Conservation (phyloP, 2,797 vertebrate genomes). For the Notamacropus eugenii region DNA sequence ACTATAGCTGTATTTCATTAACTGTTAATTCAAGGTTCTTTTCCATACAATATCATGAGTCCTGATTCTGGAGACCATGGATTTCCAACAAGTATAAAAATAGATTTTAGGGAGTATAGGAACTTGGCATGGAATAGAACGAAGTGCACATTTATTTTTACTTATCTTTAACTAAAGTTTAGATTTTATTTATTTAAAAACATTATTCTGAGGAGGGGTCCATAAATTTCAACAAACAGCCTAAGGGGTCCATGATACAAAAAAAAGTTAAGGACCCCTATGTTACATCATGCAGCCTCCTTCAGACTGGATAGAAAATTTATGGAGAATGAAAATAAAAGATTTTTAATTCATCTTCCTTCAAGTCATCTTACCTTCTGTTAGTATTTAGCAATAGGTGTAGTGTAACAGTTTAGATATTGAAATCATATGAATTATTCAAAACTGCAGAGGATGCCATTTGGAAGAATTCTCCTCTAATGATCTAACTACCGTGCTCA, state of each 20-base stretch:
- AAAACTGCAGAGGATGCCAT: neutral
- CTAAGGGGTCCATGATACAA: neutral
- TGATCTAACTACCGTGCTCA: neutral
- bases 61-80: neutral
- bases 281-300: neutral
- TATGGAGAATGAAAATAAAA: neutral
- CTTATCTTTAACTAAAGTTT: neutral
- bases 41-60: neutral
- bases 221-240: neutral
- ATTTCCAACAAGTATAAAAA: neutral
- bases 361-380: neutral
- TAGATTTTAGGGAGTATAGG: neutral
- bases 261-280: neutral
- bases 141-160: neutral
- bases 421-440: neutral
- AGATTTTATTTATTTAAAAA: neutral
- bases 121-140: neutral
- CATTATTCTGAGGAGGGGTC: neutral
- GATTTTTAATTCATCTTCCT: neutral
- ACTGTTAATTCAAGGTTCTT: neutral
- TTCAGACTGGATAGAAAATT: neutral
- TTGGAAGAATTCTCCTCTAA: neutral
- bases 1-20: neutral
- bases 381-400: neutral
- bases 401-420: neutral